Conservation (phyloP, 2,888 invertebrate genomes). For the Cybosia mesomella region DNA sequence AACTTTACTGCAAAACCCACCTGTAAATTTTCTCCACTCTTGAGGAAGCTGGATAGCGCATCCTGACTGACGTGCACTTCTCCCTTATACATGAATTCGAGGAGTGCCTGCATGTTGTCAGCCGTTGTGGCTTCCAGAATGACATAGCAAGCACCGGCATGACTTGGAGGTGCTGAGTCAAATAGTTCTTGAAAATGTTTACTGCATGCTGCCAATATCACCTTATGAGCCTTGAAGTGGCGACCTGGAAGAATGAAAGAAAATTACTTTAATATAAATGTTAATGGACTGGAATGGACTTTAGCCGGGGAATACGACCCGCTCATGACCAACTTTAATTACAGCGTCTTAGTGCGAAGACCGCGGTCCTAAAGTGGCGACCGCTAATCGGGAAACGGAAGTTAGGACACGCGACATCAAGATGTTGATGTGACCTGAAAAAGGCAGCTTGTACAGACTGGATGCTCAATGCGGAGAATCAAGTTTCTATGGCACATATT, state of each 20-base stretch:
- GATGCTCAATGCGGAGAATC: too few species aligned
- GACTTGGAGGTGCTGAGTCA: constrained; percentile 93
- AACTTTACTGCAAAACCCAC: constrained; percentile 68
- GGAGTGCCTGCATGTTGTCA: constrained; percentile 95
- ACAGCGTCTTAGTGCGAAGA: too few species aligned
- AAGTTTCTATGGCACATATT: too few species aligned
- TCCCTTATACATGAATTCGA: constrained; percentile 98
- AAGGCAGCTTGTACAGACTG: too few species aligned
- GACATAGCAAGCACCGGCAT: constrained; percentile 93
- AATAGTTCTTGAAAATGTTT: constrained; percentile 97
- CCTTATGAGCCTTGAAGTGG: constrained; percentile 96
- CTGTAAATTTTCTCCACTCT: constrained; percentile 96
- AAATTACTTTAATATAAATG: neutral
- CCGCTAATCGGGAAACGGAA: too few species aligned
- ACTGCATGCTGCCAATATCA: constrained; percentile 97
- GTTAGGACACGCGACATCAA: too few species aligned
- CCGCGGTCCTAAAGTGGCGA: too few species aligned
- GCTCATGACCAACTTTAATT: neutral
- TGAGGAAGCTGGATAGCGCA: constrained; percentile 95
- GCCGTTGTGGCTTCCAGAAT: constrained; percentile 96
- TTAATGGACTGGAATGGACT: neutral
- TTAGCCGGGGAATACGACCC: neutral
- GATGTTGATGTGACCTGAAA: too few species aligned
- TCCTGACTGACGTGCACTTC: constrained; percentile 97
- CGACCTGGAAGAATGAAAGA: constrained; percentile 88